Percentiles rank a stretch among this genome's conserved stretches.
These are phyloP conservation scores for Gymnoscelis rufifasciata DNA, from an alignment of 2,888 invertebrate genomes.

Conservation along the genomic window DNA sequence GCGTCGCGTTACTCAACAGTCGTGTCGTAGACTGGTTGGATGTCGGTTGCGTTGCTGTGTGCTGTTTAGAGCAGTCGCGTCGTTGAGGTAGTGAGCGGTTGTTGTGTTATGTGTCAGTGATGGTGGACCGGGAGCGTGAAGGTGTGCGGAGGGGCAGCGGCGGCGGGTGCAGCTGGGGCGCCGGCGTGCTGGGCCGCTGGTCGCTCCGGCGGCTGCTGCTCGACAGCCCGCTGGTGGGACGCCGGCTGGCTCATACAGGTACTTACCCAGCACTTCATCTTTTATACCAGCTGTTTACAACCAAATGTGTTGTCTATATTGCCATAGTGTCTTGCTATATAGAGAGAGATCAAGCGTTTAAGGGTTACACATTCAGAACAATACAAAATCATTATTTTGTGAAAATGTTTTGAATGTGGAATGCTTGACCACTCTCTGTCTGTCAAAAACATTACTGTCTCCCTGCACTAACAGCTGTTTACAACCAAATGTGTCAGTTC, in stretches of 20 bases:
- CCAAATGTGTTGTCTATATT: too few relatives aligned
- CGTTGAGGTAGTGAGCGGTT: slow-evolving; percentile 15
- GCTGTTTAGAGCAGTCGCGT: slow-evolving; percentile 55
- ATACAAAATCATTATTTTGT: too few relatives aligned
- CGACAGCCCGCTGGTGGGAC: slow-evolving; percentile 84
- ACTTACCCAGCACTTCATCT: slow-evolving; percentile 21
- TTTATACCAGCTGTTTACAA: too few relatives aligned
- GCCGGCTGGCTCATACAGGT: slow-evolving; percentile 79
- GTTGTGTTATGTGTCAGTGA: slow-evolving; percentile 59
- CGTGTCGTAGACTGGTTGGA: slow-evolving; percentile 31
- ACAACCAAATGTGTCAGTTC: too few relatives aligned
- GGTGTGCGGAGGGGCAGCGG: slow-evolving; percentile 67
- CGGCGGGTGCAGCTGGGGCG: slow-evolving; percentile 68
- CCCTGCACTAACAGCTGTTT: too few relatives aligned
- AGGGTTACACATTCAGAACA: too few relatives aligned
- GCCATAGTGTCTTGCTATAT: too few relatives aligned
- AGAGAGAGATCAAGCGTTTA: too few relatives aligned
- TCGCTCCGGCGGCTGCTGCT: slow-evolving; percentile 84
- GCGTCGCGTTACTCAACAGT: slow-evolving; percentile 27
- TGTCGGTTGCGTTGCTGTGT: slow-evolving; percentile 28
- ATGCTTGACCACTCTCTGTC: too few relatives aligned
- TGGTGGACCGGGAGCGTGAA: slow-evolving; percentile 67
- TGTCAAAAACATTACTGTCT: too few relatives aligned
- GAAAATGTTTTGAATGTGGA: too few relatives aligned
- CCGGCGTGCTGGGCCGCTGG: slow-evolving; percentile 78